These are phyloP conservation scores for Epiblema foenella DNA, from an alignment of 2,888 invertebrate genomes.

Conservation along the genomic window DNA sequence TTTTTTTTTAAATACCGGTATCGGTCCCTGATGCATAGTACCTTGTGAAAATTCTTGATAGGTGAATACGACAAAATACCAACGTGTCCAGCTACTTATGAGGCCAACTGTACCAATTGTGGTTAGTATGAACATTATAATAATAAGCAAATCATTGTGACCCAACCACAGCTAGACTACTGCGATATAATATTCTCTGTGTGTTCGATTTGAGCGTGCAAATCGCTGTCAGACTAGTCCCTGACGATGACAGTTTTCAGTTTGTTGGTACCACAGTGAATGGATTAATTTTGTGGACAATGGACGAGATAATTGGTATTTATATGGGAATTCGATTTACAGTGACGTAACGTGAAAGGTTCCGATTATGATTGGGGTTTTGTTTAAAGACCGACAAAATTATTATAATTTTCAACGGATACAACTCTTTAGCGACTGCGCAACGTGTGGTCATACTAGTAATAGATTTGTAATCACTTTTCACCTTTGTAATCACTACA, in stretches of 20 bases:
- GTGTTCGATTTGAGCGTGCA: slow-evolving; percentile 20
- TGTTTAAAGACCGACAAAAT: neutral
- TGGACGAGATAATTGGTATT: slow-evolving; percentile 6
- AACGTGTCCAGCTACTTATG: no score
- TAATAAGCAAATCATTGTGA: neutral
- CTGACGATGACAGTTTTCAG: slow-evolving; percentile 34
- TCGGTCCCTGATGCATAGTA: no score
- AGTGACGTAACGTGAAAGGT: slow-evolving; percentile 1
- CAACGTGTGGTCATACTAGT: no score
- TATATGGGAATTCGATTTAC: slow-evolving; percentile 9
- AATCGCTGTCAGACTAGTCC: slow-evolving; percentile 34
- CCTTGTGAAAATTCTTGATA: no score
- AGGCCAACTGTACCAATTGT: neutral
- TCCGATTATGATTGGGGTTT: neutral
- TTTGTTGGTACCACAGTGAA: slow-evolving; percentile 27
- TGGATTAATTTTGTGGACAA: slow-evolving; percentile 18
- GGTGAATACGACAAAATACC: no score
- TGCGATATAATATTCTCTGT: slow-evolving; percentile 20
- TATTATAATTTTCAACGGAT: neutral
- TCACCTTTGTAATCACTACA: no score
- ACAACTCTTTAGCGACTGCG: no score
- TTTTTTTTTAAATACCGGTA: no score
- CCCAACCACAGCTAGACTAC: neutral
- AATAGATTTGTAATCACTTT: no score
- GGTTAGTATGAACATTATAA: neutral